These are phyloP conservation scores for Macrophya annulata DNA, from an alignment of 2,888 invertebrate genomes.

Conservation along the genomic window DNA sequence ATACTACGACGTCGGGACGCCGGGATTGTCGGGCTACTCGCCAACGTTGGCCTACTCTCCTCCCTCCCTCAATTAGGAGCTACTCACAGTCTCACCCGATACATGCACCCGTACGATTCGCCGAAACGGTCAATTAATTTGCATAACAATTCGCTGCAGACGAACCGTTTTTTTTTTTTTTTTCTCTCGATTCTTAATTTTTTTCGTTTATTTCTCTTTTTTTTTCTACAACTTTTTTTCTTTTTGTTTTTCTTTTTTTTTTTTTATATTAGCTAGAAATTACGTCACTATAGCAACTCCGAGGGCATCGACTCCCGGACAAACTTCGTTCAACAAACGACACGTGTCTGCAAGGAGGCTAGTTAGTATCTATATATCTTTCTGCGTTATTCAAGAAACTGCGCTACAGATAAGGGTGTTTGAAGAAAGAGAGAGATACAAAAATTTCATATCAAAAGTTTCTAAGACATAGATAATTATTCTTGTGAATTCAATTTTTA, in stretches of 20 bases:
- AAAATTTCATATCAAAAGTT: not conserved
- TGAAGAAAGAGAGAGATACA: not conserved
- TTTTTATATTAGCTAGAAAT: constrained; percentile 22
- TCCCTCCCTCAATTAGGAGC: constrained; percentile 22
- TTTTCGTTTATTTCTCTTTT: not conserved
- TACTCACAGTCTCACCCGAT: constrained; percentile 14
- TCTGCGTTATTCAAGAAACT: not conserved
- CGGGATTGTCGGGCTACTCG: constrained; percentile 26
- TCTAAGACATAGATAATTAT: not conserved
- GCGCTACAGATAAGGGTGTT: not conserved
- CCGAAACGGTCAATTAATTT: constrained; percentile 49
- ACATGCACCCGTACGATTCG: constrained; percentile 32
- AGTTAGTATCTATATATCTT: not conserved
- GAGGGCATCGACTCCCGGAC: constrained; percentile 47
- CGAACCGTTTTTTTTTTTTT: not conserved
- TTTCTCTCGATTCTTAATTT: not conserved
- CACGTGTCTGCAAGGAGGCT: constrained; percentile 10
- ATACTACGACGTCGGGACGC: constrained; percentile 25
- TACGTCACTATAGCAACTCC: constrained; percentile 34
- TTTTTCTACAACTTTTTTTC: not conserved
- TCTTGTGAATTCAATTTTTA: not conserved
- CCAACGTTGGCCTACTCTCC: constrained; percentile 43
- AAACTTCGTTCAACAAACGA: not conserved
- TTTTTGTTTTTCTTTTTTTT: not conserved
- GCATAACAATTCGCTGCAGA: constrained; percentile 52